Evolutionary conservation across 2,113 vertebrate genomes (phyloP).

Genomic region (Sakesphorus luctuosus): DNA sequence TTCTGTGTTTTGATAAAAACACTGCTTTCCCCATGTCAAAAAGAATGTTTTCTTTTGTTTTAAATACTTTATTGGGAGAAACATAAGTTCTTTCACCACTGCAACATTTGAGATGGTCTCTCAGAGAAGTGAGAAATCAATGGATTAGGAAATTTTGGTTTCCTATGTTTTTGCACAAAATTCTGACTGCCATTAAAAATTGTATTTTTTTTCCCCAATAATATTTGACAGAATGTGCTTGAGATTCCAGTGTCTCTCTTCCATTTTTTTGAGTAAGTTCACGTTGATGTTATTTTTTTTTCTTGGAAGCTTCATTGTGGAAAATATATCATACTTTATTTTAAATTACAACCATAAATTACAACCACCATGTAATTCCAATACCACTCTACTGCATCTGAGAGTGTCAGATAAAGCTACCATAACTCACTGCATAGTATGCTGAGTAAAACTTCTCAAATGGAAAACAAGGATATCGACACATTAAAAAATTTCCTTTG

Average conservation of each 20-base stretch:
- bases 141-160: neutral
- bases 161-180: neutral
- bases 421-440: neutral
- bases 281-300: neutral
- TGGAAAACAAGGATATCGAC: neutral
- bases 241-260: neutral
- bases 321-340: neutral
- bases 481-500: neutral
- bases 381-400: neutral
- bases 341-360: neutral
- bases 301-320: neutral
- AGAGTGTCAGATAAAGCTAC: neutral
- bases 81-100: neutral
- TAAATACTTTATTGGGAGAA: neutral
- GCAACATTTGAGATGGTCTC: neutral
- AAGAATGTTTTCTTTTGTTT: neutral
- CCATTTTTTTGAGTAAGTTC: neutral
- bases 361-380: neutral
- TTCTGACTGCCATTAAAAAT: neutral
- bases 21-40: neutral
- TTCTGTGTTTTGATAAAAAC: neutral
- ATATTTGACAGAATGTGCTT: neutral
- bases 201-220: fast-evolving
- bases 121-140: neutral
- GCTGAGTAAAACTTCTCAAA: neutral